Evolutionary conservation across 35 echinoderm and acorn worm genomes (phyloP).

Genomic region (Antedon bifida): DNA sequence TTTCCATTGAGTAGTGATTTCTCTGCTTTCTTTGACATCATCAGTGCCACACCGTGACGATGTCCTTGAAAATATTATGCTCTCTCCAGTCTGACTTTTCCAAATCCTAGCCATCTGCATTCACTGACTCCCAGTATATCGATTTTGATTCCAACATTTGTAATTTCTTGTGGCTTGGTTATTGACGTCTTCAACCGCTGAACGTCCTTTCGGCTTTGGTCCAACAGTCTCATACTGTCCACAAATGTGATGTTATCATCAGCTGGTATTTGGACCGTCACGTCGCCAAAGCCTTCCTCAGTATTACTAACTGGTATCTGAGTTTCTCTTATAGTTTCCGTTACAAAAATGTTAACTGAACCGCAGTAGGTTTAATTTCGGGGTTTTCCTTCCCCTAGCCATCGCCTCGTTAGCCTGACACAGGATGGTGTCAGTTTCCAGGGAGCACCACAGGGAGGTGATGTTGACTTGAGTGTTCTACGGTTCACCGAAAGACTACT

Average conservation of each 20-base stretch:
- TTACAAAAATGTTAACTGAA: too few relatives aligned
- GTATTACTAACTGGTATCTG: not conserved
- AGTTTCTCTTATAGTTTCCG: too few relatives aligned
- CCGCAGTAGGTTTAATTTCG: not conserved
- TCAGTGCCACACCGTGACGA: not conserved
- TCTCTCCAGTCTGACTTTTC: not conserved
- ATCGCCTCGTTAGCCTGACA: not conserved
- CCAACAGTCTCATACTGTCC: slow-evolving; percentile 6
- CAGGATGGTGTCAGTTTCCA: not conserved
- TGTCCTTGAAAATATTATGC: not conserved
- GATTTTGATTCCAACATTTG: not conserved
- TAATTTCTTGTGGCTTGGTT: slow-evolving; percentile 3
- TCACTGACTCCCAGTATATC: not conserved
- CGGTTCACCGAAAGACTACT: not conserved
- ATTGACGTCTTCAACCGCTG: not conserved
- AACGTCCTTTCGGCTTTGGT: slow-evolving; percentile 10
- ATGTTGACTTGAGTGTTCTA: not conserved
- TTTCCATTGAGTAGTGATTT: slow-evolving; percentile 13
- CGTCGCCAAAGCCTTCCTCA: not conserved
- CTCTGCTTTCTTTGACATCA: not conserved
- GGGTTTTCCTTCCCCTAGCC: not conserved
- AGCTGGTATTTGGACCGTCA: slow-evolving; percentile 5
- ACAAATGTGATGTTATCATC: slow-evolving; percentile 4
- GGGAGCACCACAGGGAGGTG: not conserved
- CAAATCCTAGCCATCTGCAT: not conserved